Base-by-base conservation (phyloP, 2,888 invertebrate genomes). In the Malthinus flaveolus region DNA sequence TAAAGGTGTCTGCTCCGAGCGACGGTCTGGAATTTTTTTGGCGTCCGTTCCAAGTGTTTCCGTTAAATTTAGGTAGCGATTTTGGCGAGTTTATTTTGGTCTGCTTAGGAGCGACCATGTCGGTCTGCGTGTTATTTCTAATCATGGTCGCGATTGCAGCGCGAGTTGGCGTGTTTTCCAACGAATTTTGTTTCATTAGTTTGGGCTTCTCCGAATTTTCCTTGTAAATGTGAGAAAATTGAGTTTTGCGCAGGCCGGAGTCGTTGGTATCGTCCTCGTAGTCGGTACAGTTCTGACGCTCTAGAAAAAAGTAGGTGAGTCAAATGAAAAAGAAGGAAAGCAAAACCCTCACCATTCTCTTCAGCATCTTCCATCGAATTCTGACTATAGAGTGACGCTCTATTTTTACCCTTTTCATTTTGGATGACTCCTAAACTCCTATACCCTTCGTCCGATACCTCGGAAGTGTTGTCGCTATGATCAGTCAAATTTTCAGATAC, bases 401-500 rank as follows among this genome's bases (percentile, higher is more conserved):
- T 80, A 65, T 88, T 86, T 65, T 75, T 74, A 48, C 63, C 68
- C 63, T 75, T 77, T 55, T 77, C 83, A 36, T 82, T 82, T 61
- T 85, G 85, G 39, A 86, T 86, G 45, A 90, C 83, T 0, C 91
- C 91, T 70, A 91, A 78, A 72, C 91, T 91, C 70, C 91, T 84
- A 76, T 92, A 92, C 0, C 92, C 92, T 72, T 92, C 92, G 75
- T 92, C 92, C 23, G 91, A 91, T 15, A 91, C 90, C 75, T 92
- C 91, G 56, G 91, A 91, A 7, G 91, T 90, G 67, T 91, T 90
- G 74, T 91, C 90, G 51, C 90, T 88, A 7, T 87, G 86, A 62
- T 87, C 72, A 9, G 77, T 77, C 34, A 66, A 61, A 34, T 65
- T 65, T 13, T 66, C 69, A 6, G 68, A 64, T 1, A 67, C 69